A percentile compares a stretch with the other conserved stretches of the same genome.
phyloP scores from a whole-genome alignment of 2,797 vertebrate species.

The Coendou prehensilis region DNA sequence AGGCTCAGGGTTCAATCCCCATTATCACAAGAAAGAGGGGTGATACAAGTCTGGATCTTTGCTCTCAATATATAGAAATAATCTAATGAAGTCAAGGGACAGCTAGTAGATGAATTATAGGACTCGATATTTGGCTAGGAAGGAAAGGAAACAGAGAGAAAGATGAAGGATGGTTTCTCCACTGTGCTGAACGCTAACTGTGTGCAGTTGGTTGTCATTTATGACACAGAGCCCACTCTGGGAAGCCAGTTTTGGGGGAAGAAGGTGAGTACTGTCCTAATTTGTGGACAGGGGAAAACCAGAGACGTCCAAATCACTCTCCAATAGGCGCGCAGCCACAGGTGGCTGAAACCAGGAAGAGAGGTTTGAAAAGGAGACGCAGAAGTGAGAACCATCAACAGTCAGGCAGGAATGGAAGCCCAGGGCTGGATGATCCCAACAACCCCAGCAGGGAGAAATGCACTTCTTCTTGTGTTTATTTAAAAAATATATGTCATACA shows the following conservation, averaged over 20 bases:
- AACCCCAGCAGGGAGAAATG: background rate
- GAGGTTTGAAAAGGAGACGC: background rate
- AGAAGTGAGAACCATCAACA: background rate
- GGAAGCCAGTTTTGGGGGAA: background rate
- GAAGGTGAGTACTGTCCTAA: background rate
- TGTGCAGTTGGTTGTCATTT: background rate
- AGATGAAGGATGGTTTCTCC: background rate
- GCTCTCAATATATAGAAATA: too few species aligned
- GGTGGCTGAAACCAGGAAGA: background rate
- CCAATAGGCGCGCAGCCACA: fast-evolving
- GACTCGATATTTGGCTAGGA: background rate
- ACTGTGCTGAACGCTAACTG: too few species aligned
- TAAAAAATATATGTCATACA: too few species aligned
- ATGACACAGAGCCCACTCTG: too few species aligned
- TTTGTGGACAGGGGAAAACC: background rate
- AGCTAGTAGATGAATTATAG: background rate
- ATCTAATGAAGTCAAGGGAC: background rate
- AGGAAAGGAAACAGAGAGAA: background rate
- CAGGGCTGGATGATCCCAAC: background rate
- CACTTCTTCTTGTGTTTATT: background rate
- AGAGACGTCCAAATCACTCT: background rate
- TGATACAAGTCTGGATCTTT: background rate
- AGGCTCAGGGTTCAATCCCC: background rate
- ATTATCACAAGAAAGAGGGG: background rate
- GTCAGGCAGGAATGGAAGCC: background rate